Conservation (phyloP, 2,888 invertebrate genomes). For the Hemaris fuciformis region DNA sequence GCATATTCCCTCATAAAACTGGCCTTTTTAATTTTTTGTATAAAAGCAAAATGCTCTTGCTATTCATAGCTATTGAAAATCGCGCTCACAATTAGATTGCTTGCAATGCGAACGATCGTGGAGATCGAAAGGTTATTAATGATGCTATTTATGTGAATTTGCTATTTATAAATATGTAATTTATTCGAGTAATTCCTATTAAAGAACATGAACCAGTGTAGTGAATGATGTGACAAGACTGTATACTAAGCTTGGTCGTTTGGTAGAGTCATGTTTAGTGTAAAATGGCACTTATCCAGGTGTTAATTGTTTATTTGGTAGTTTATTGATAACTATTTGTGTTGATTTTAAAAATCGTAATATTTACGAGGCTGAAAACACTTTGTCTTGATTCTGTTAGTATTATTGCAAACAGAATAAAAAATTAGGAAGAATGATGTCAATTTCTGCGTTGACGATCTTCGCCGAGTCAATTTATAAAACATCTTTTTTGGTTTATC, state of each 20-base stretch:
- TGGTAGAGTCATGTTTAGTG: background rate
- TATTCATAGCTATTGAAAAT: constrained; percentile 21
- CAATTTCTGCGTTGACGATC: background rate
- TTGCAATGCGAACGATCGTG: constrained; percentile 27
- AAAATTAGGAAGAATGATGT: background rate
- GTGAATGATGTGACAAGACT: too few relatives aligned
- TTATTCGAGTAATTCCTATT: too few relatives aligned
- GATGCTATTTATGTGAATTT: background rate
- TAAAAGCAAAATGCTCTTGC: constrained; percentile 10
- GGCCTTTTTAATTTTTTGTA: background rate
- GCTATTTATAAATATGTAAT: background rate
- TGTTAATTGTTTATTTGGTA: background rate
- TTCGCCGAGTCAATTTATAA: background rate
- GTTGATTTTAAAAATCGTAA: too few relatives aligned
- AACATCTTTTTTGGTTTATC: background rate
- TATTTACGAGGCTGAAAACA: too few relatives aligned
- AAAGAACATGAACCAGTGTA: too few relatives aligned
- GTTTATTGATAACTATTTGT: background rate
- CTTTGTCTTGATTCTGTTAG: background rate
- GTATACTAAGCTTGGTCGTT: too few relatives aligned
- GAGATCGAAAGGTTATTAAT: constrained; percentile 19
- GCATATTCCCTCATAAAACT: background rate
- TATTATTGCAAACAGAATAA: background rate
- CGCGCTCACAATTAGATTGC: constrained; percentile 29
- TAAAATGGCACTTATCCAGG: background rate